phyloP scores from a whole-genome alignment of 2,797 vertebrate species.

The Gymnothorax javanicus region DNA sequence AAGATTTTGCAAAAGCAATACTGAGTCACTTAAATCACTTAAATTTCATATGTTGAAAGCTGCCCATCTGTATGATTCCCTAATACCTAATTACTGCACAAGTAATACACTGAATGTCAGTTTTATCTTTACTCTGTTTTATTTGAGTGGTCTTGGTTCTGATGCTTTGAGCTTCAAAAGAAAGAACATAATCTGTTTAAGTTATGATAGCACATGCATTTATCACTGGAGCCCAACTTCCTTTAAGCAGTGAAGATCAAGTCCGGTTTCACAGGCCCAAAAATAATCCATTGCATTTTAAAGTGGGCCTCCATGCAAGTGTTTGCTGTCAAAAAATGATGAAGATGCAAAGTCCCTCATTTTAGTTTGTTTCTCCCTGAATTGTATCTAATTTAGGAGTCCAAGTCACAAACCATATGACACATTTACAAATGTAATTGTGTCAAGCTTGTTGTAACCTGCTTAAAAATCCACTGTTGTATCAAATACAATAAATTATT shows the following conservation, averaged over 20 bases:
- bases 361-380: conserved; percentile 3
- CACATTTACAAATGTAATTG: conserved; percentile 27
- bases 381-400: conserved; percentile 20
- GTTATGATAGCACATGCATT: neutral
- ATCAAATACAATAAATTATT: conserved; percentile 25
- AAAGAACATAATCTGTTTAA: neutral
- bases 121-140: conserved; percentile 10
- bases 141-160: neutral
- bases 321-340: conserved; percentile 27
- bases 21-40: conserved; percentile 6
- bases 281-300: neutral
- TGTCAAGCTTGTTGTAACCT: conserved; percentile 25
- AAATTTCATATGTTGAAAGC: neutral
- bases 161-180: neutral
- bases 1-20: conserved; percentile 11
- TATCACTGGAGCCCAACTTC: neutral
- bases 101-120: neutral
- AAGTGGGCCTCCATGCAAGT: conserved; percentile 2
- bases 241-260: neutral
- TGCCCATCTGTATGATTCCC: conserved; percentile 20
- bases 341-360: conserved; percentile 26
- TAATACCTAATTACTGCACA: conserved; percentile 15
- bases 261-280: neutral
- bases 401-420: conserved; percentile 5
- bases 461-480: conserved; percentile 30